Evolutionary conservation across 2,113 vertebrate species (phyloP).

Genomic region (Galeopterus variegatus): DNA sequence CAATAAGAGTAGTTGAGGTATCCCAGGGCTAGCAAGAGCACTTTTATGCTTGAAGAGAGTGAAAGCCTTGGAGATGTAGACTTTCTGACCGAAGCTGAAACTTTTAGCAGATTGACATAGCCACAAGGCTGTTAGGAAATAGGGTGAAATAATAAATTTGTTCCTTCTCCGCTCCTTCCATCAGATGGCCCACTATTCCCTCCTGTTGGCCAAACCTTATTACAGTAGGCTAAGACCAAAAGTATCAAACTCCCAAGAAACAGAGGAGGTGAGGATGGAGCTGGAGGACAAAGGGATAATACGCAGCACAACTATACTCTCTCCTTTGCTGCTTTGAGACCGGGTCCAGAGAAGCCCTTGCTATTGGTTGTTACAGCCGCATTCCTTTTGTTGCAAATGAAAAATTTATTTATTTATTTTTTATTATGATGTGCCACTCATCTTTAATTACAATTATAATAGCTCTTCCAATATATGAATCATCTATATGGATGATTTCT

Average conservation of each 20-base stretch:
- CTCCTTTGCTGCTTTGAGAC: neutral
- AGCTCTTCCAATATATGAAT: neutral
- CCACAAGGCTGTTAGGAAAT: neutral
- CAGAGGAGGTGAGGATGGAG: neutral
- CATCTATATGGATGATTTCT: neutral
- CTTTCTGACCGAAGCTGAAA: neutral
- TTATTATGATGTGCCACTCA: neutral
- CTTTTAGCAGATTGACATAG: neutral
- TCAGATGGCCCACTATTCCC: neutral
- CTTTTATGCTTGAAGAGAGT: neutral
- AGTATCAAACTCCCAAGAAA: neutral
- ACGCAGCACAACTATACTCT: fast-evolving
- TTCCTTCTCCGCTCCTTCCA: neutral
- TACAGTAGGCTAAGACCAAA: neutral
- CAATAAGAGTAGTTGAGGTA: neutral
- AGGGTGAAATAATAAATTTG: neutral
- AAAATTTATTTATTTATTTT: neutral
- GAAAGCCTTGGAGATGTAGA: too few relatives aligned
- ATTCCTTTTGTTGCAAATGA: neutral
- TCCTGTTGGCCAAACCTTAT: neutral
- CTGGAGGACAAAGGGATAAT: neutral
- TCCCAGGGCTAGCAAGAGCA: neutral
- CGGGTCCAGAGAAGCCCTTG: neutral
- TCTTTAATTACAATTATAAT: neutral
- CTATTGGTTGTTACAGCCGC: neutral